A percentile compares a stretch with the other conserved stretches of the same genome.
These are phyloP conservation scores for Lasioglossum albipes DNA, from an alignment of 1,140 invertebrate species.

Conservation along the genomic window DNA sequence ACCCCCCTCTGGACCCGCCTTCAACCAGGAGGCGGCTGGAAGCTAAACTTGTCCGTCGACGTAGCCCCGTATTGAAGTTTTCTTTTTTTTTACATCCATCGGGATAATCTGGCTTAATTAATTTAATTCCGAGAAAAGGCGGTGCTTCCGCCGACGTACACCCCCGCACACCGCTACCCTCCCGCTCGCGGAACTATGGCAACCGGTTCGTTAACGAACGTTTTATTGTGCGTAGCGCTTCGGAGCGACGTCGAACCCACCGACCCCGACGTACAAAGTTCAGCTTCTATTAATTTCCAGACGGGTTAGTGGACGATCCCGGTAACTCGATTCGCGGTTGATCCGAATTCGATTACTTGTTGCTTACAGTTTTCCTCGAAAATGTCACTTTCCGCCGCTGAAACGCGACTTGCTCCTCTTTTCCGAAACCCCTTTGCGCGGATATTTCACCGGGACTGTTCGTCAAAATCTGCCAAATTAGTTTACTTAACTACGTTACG, in stretches of 20 bases:
- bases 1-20: background rate
- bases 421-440: too few species aligned
- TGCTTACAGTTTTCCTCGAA: background rate
- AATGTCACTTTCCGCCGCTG: background rate
- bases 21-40: background rate
- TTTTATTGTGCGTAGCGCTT: slow-evolving; percentile 26
- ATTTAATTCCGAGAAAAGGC: slow-evolving; percentile 31
- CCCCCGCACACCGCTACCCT: slow-evolving; percentile 12
- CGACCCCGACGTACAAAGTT: background rate
- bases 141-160: background rate
- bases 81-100: slow-evolving; percentile 31
- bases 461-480: too few species aligned
- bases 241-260: background rate
- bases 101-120: slow-evolving; percentile 46
- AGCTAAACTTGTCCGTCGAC: slow-evolving; percentile 11
- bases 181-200: slow-evolving; percentile 38
- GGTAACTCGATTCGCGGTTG: background rate
- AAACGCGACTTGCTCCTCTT: too few species aligned
- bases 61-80: slow-evolving; percentile 27
- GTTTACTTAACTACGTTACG: too few species aligned
- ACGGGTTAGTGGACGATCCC: background rate
- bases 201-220: slow-evolving; percentile 38
- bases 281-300: background rate
- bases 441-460: too few species aligned
- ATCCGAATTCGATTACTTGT: background rate